Base-by-base conservation (phyloP, 35 echinoderm and acorn worm genomes). In the Hemicentrotus pulcherrimus region DNA sequence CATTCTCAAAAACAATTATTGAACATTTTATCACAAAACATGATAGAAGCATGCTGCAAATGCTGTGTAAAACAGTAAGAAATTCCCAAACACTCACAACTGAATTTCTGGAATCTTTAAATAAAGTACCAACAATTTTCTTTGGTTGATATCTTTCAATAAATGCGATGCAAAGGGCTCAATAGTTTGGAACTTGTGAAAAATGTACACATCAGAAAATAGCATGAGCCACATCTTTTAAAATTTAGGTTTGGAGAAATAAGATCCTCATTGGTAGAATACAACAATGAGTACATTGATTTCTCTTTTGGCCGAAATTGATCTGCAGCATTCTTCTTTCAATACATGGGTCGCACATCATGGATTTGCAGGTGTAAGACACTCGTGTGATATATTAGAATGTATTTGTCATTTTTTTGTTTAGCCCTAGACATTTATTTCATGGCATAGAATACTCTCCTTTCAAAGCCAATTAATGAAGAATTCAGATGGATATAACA, bases 281-380 rank as follows among this genome's bases (percentile, higher is more conserved):
- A 55, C n/a, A n/a, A 28, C 65, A 78, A 78, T 78, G 65, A 78
- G 65, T 78, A 78, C 65, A 78, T 14, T 78, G 65, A 78, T 78
- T 78, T 78, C 65, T 78, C 65, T 78, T 78, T 78, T 78, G 19
- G 65, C 65, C 65, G 65, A 78, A 78, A 28, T 78, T 58, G 18
- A 93, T 93, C 48, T 47, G 91, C 91, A 93, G 46, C 91, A 93
- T 50, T 24, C 11, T 55, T 48, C 32, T 90, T 93, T 93, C 91
- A 47, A 31, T 58, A 48, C 6, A 93, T 47, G 48, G 91, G 91
- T 93, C 91, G 91, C 48, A 93, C 91, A 93, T 58, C 13, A 93
- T 50, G 48, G 91, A 93, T 93, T 93, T 93, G 91, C 91, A 93
- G 91, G 91, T 86, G 22, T 11, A 47, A 93, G 46, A 22, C 91